Base-by-base conservation (phyloP, 2,888 invertebrate species). In the Tuberolachnus salignus region DNA sequence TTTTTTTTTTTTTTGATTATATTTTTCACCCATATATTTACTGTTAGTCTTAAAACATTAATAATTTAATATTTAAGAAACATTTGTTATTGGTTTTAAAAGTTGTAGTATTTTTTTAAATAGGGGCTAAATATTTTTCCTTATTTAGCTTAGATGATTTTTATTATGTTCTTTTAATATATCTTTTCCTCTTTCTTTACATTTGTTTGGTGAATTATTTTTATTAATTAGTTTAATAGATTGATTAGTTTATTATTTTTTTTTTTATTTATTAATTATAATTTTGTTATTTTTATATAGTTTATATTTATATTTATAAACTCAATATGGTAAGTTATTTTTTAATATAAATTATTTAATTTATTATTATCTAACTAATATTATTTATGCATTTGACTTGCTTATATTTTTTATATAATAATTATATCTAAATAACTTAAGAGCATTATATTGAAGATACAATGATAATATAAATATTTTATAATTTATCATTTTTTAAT, bases 261-360 rank as follows among this genome's bases (percentile, higher is more conserved):
- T 26, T 11, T 51, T 26, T 10, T 67, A 67, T 51, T 67, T 67
- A 3, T 19, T 69, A 0, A n/a, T 69, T 53, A 53, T 69, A 42
- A 53, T 69, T 53, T 69, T 69, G 14, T 53, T 69, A 42, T 69
- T 69, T 67, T 69, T 69, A 42, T 69, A 69, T 69, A 69, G 69
- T 21, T 21, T 69, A 14, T 69, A 55, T 69, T 55, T 69, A 55
- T 69, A 69, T 69, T 42, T 69, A 16, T 69, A 42, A 55, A 69
- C 42, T 42, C 69, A 69, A 21, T 69, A 55, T 42, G 69, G 53
- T 42, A 69, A 69, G 3, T 69, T 69, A 55, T 55, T 9, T 69
- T 69, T 69, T 51, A 67, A 42, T 69, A 14, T 69, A 55, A 69
- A 55, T 69, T 69, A 34, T 69, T 66, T 51, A 26, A 6, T 71